Evolutionary conservation across 1,140 invertebrate species (phyloP).

Genomic region (Heliconius eleuchia): DNA sequence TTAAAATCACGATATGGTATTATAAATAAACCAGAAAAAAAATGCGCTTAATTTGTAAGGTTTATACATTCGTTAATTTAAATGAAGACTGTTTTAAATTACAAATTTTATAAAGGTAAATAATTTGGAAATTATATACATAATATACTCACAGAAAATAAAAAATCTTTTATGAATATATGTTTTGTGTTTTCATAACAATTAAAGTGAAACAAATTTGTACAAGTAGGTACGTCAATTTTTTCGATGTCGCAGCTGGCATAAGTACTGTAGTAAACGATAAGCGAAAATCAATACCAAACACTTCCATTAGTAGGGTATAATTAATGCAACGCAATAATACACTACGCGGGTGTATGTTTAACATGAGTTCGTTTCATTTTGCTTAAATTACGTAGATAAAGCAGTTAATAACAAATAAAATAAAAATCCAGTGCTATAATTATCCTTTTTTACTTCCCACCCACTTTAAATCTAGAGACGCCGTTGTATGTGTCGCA

Average conservation of each 20-base stretch:
- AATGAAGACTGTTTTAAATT: conserved; percentile 23
- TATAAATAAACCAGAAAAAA: conserved; percentile 53
- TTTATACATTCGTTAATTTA: not conserved
- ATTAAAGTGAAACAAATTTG: not conserved
- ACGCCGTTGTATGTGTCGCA: no score
- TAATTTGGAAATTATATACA: conserved; percentile 8
- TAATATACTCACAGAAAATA: not conserved
- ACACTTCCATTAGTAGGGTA: conserved; percentile 58
- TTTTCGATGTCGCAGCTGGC: conserved; percentile 57
- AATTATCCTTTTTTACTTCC: no score
- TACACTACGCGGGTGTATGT: conserved; percentile 22
- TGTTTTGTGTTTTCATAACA: not conserved
- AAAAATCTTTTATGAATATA: not conserved
- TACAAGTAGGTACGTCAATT: not conserved
- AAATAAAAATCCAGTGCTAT: no score
- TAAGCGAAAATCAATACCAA: conserved; percentile 66
- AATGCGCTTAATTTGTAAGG: conserved; percentile 32
- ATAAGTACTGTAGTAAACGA: conserved; percentile 49
- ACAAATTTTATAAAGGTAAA: not conserved
- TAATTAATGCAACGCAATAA: conserved; percentile 66
- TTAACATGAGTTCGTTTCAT: no score
- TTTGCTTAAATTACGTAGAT: no score
- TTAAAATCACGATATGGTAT: conserved; percentile 61
- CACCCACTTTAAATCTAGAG: no score
- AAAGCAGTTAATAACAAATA: no score